Conservation (phyloP, 2,888 invertebrate species). For the Aleiodes alternator region DNA sequence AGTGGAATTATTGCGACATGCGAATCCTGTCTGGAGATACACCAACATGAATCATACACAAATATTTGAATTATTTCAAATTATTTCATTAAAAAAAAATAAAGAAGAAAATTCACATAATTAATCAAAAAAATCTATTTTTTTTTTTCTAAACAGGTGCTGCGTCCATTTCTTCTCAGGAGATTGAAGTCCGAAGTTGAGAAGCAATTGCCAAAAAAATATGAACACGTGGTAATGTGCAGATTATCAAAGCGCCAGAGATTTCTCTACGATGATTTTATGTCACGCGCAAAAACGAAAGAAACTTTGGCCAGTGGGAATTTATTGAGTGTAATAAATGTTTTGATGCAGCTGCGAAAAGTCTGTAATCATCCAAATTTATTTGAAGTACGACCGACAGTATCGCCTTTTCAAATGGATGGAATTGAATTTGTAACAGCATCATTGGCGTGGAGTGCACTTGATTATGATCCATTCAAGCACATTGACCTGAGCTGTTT, state of each 20-base stretch:
- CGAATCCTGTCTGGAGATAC: slow-evolving; percentile 73
- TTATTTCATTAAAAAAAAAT: not conserved
- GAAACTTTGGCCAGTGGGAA: slow-evolving; percentile 96
- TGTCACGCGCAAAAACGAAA: slow-evolving; percentile 96
- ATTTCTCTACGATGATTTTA: slow-evolving; percentile 99
- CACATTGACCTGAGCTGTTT: slow-evolving; percentile 81
- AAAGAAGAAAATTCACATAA: slow-evolving; percentile 4
- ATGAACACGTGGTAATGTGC: slow-evolving; percentile 96
- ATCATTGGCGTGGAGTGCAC: slow-evolving; percentile 82
- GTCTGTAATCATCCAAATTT: slow-evolving; percentile 99
- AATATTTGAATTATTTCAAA: too few species aligned
- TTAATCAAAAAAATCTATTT: slow-evolving; percentile 16
- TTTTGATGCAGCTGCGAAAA: slow-evolving; percentile 97
- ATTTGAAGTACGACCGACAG: slow-evolving; percentile 96
- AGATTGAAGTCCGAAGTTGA: slow-evolving; percentile 96
- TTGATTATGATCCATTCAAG: slow-evolving; percentile 86
- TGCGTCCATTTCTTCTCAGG: slow-evolving; percentile 94
- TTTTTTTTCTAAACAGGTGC: slow-evolving; percentile 79
- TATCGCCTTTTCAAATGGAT: slow-evolving; percentile 94
- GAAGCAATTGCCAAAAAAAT: slow-evolving; percentile 97
- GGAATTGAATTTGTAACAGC: slow-evolving; percentile 84
- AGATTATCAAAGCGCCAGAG: slow-evolving; percentile 96
- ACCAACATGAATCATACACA: slow-evolving; percentile 39
- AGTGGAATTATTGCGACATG: slow-evolving; percentile 64
- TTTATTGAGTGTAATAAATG: slow-evolving; percentile 95